Percentiles rank a stretch among this genome's conserved stretches.
Conservation (phyloP, 2,113 vertebrate species). For the Pomatorhinus ruficollis region DNA sequence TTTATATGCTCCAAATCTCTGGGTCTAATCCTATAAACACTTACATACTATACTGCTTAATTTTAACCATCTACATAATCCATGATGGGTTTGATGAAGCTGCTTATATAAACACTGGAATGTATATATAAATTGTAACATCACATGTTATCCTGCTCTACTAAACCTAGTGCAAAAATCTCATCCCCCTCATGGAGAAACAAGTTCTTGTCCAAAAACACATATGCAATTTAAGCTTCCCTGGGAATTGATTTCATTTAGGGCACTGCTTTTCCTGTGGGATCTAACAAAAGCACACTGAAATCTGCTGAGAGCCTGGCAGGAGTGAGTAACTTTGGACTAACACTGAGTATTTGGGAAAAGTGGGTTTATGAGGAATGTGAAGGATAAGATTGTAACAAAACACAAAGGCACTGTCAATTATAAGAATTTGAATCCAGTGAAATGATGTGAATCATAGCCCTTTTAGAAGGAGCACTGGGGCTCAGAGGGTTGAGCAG, state of each 20-base stretch:
- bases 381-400: neutral
- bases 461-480: neutral
- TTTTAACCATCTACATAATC: constrained; percentile 2
- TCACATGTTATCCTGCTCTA: neutral
- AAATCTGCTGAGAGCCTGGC: neutral
- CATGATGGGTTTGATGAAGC: neutral
- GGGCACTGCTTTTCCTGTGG: neutral
- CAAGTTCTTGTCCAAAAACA: neutral
- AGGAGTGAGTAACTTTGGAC: neutral
- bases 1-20: neutral
- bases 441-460: neutral
- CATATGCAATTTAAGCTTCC: neutral
- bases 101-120: neutral
- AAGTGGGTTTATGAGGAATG: neutral
- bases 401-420: neutral
- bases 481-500: neutral
- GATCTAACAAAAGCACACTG: neutral
- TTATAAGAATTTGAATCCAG: neutral
- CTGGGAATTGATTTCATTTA: neutral
- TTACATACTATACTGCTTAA: neutral
- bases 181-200: neutral
- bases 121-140: neutral
- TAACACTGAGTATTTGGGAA: neutral
- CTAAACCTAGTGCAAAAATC: neutral
- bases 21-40: constrained; percentile 7